phyloP scores from a whole-genome alignment of 2,888 invertebrate species.

The Uropetala carovei region DNA sequence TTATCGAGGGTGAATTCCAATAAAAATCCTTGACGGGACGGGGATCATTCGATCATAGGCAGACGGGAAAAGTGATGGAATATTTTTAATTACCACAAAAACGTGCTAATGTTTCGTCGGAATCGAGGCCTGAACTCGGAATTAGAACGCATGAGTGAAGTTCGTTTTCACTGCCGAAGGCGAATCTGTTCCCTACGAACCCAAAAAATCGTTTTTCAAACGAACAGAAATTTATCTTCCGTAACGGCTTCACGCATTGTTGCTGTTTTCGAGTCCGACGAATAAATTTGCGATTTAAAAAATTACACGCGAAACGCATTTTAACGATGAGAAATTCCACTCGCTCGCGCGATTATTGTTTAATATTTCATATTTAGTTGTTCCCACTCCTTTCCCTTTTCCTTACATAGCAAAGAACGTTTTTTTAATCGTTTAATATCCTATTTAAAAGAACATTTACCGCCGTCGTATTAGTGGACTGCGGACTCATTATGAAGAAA shows the following conservation, averaged over 20 bases:
- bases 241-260: background rate
- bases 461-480: background rate
- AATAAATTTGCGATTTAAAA: background rate
- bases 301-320: background rate
- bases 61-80: no score
- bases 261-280: background rate
- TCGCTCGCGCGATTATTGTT: background rate
- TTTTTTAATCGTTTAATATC: background rate
- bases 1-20: no score
- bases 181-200: background rate
- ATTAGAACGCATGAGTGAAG: no score
- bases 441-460: background rate
- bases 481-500: background rate
- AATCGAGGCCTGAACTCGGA: no score
- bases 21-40: no score
- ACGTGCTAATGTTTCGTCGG: no score
- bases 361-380: no score
- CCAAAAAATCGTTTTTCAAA: conserved; percentile 10
- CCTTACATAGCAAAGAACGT: background rate
- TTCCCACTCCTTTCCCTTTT: no score
- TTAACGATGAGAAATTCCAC: background rate
- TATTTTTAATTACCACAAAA: no score
- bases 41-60: no score
- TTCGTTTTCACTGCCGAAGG: background rate
- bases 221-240: background rate